Evolutionary conservation across 2,797 vertebrate genomes (phyloP), one percentile per base, ranked within the genome.

Genomic region (Lutra lutra): DNA sequence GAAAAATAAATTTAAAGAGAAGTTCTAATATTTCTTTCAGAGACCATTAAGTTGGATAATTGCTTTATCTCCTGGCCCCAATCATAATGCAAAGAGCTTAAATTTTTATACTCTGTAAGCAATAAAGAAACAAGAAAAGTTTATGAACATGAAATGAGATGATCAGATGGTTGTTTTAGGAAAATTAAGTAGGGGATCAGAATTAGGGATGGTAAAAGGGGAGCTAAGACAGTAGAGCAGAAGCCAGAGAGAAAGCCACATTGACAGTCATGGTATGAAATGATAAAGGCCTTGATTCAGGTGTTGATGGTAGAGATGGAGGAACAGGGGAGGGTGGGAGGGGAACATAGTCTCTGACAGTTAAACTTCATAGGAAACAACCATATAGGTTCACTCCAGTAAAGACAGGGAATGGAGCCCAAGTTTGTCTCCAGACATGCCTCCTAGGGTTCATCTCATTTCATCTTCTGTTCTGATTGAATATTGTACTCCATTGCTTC

Each of bases 11-110:
- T 66, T 72, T 62, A 93, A 84, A 92, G 25, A 64, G 32, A 86
- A 78, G 3, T 88, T 93, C 48, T 83, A 89, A 77, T 89, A 79
- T 93, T 96, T 91, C n/a, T n/a, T 95, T 94, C 32, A 79, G 54
- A 94, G 32, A 25, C 14, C 77, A 66, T 27, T 95, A 78, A 93
- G 15, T 80, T 80, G 23, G 32, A 78, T 38, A 93, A 96, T n/a
- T 60, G 11, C 21, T 95, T 88, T 87, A 32, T 90, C 20, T 77
- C 27, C 32, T 32, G 72, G 27, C 8, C 48, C 82, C 20, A 78
- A 43, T 25, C 18, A 66, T 87, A 93, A 93, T 29, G 21, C 48
- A 91, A 93, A 93, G 5, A 62, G 11, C 20, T 83, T 86, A 35
- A 2, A 66, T 35, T 75, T 96, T 75, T 73, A 70, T 78, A 77